Evolutionary conservation across 2,888 invertebrate species (phyloP).

Genomic region (Agonopterix arenella): DNA sequence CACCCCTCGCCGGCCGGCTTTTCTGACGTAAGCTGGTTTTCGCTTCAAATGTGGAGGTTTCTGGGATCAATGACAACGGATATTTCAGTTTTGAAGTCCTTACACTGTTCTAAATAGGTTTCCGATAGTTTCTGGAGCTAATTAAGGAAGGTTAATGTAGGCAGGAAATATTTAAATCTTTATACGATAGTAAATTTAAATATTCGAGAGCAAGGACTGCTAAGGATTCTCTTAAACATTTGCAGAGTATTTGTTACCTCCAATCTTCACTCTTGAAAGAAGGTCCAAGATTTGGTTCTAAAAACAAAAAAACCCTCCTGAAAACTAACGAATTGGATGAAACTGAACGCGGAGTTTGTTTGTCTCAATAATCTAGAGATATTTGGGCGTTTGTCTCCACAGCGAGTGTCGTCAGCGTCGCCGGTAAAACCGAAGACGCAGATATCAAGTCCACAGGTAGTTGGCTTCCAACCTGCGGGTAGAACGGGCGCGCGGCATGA

Average conservation of each 20-base stretch:
- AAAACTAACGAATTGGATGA: no score
- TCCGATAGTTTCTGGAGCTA: conserved; percentile 4
- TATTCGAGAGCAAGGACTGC: no score
- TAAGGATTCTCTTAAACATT: no score
- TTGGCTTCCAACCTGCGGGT: conserved; percentile 81
- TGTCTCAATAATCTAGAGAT: conserved; percentile 8
- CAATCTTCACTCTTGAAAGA: no score
- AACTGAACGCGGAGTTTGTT: no score
- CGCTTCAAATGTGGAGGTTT: neutral
- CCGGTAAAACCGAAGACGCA: conserved; percentile 16
- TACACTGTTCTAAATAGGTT: no score
- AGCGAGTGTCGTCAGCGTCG: conserved; percentile 40
- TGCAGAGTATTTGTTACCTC: no score
- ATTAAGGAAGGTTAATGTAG: neutral
- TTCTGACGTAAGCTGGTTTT: conserved; percentile 10
- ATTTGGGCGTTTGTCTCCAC: conserved; percentile 44
- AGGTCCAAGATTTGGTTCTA: no score
- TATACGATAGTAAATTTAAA: no score
- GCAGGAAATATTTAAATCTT: conserved; percentile 4
- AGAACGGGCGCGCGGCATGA: conserved; percentile 91
- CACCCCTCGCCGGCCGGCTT: conserved; percentile 28
- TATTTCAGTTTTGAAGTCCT: no score
- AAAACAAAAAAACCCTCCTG: no score
- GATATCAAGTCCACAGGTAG: conserved; percentile 7
- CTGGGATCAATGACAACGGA: no score